phyloP scores from a whole-genome alignment of 2,888 invertebrate genomes.

The Argynnis bischoffii region DNA sequence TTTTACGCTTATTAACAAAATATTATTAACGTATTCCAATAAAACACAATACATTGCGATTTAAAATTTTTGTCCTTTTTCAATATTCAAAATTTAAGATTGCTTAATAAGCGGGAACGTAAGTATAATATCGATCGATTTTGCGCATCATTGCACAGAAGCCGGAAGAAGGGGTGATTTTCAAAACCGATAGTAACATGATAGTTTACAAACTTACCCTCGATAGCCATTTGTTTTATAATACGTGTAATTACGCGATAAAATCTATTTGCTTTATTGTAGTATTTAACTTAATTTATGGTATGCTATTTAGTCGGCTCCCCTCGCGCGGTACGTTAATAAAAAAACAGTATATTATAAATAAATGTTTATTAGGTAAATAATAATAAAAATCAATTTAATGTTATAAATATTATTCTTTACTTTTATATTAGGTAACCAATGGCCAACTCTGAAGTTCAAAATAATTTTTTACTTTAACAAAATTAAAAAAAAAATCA shows the following conservation, averaged over 20 bases:
- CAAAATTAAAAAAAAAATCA: too few species aligned
- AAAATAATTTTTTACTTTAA: too few species aligned
- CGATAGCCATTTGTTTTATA: constrained; percentile 1
- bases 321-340: too few species aligned
- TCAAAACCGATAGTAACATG: constrained; percentile 9
- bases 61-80: neutral
- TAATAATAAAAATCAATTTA: too few species aligned
- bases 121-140: constrained; percentile 20
- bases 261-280: neutral
- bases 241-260: constrained; percentile 10
- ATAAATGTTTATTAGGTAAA: too few species aligned
- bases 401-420: too few species aligned
- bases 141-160: constrained; percentile 23
- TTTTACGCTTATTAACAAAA: too few species aligned
- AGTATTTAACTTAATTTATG: constrained; percentile 1
- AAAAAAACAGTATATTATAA: too few species aligned
- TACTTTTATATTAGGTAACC: too few species aligned
- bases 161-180: constrained; percentile 25
- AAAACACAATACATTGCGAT: neutral
- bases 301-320: too few species aligned
- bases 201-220: constrained; percentile 4
- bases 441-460: too few species aligned
- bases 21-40: too few species aligned
- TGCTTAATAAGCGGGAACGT: neutral
- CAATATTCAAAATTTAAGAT: neutral